phyloP scores from a whole-genome alignment of 1,140 invertebrate species.

The Mycetomoellerius zeteki region DNA sequence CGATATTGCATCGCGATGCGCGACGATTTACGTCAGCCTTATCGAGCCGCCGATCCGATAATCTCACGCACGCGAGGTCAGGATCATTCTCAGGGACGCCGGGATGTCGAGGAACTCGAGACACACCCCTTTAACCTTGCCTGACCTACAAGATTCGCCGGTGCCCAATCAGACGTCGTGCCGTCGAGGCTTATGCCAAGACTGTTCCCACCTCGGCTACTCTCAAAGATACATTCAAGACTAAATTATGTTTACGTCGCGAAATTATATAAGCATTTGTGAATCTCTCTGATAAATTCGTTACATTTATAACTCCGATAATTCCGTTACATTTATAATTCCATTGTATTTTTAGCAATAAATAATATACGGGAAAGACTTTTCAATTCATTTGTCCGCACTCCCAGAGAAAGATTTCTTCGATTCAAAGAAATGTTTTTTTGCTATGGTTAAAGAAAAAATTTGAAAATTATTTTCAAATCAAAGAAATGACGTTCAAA shows the following conservation, averaged over 20 bases:
- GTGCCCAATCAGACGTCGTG: background rate
- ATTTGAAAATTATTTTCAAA: too few species aligned
- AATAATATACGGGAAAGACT: constrained; percentile 3
- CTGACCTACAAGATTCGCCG: constrained; percentile 35
- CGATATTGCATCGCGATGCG: background rate
- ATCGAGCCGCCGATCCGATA: constrained; percentile 12
- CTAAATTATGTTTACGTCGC: constrained; percentile 15
- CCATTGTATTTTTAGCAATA: background rate
- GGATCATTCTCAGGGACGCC: background rate
- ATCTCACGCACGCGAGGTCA: constrained; percentile 33
- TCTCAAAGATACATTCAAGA: constrained; percentile 1
- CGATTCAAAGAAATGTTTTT: too few species aligned
- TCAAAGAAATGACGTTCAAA: too few species aligned
- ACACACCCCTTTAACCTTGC: constrained; percentile 51
- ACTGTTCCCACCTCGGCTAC: background rate
- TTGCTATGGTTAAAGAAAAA: too few species aligned
- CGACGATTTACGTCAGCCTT: constrained; percentile 3
- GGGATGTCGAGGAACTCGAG: background rate
- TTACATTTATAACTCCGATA: background rate
- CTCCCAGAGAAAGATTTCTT: too few species aligned
- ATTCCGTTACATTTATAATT: background rate
- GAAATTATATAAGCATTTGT: constrained; percentile 20
- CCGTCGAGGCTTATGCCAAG: constrained; percentile 31
- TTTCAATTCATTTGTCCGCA: too few species aligned
- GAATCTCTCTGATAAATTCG: background rate